Evolutionary conservation across 2,113 vertebrate species (phyloP), one percentile per base, ranked within the genome.

Genomic region (Oreochromis spilurus): DNA sequence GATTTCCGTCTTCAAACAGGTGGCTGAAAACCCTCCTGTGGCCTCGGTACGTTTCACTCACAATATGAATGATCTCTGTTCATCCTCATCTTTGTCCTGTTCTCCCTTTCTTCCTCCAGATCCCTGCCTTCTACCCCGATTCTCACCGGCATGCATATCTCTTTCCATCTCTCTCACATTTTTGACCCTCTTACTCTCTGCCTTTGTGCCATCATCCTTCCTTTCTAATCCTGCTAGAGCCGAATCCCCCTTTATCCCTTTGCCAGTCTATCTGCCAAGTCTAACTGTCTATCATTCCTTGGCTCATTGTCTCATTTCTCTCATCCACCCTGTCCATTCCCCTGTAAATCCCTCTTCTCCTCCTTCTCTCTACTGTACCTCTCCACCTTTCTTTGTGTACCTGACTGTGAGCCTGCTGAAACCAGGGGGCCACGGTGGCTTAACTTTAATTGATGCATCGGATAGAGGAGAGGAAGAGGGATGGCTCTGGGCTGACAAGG

Each of bases 371-470:
- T 82, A 80, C 89, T 91, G 83, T 90, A 85, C 12, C 82, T 60
- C 82, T 84, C 62, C 24, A 36, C 53, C 77, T 26, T 16, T 81
- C 83, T 90, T 82, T 92, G 81, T 93, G 88, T 87, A 87, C 87
- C 84, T 81, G 87, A 75, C 79, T 81, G 67, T 92, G 92, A 94
- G 93, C 92, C 91, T 31, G 31, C 17, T 91, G 90, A 80, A 94
- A 90, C 87, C 84, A 26, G 29, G 88, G 91, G 92, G 91, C 89
- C 83, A 65, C 17, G 43, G 36, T 70, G 78, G 93, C 94, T 94
- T 93, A 95, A 85, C 92, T 94, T 89, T 94, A 96, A 96, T 96
- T 95, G 94, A 96, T 94, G 92, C 87, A 82, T 80, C 4, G 91
- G 94, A 93, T 89, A 55, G 82, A 85, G 36, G 43, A 82, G 84